Conservation (phyloP, 2,797 vertebrate genomes). For the Eulemur rubriventer region DNA sequence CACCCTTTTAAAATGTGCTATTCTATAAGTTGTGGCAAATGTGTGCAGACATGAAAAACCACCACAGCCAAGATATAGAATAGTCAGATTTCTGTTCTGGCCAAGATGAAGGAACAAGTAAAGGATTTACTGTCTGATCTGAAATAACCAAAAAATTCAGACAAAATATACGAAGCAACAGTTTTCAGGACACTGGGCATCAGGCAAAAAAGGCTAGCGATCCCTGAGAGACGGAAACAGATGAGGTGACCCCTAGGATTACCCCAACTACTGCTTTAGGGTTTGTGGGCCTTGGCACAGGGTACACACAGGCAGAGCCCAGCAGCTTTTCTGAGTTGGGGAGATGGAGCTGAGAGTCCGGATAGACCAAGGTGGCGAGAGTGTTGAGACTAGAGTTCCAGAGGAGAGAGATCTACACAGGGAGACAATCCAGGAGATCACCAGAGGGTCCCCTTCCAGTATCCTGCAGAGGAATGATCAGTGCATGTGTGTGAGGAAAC, state of each 20-base stretch:
- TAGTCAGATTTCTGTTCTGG: not conserved
- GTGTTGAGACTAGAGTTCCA: not conserved
- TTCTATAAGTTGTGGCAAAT: not conserved
- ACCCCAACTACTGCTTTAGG: no score
- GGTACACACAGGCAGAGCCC: not conserved
- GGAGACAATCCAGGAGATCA: not conserved
- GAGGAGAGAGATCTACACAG: not conserved
- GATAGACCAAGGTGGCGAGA: not conserved
- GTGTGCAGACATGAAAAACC: not conserved
- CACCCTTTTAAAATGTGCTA: not conserved
- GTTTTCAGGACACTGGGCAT: not conserved
- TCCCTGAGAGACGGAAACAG: not conserved
- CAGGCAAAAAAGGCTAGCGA: not conserved
- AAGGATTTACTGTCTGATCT: not conserved
- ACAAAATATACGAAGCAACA: not conserved
- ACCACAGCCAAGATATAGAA: not conserved
- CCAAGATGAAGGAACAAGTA: not conserved
- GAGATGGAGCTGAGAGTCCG: not conserved
- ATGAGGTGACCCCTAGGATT: not conserved
- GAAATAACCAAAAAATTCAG: not conserved
- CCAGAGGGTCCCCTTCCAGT: not conserved
- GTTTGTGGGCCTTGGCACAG: not conserved
- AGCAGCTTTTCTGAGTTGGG: not conserved
- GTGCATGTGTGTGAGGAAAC: not conserved
- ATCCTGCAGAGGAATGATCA: not conserved